Base-by-base conservation (phyloP, 1,140 invertebrate genomes). In the Drosophila erecta region DNA sequence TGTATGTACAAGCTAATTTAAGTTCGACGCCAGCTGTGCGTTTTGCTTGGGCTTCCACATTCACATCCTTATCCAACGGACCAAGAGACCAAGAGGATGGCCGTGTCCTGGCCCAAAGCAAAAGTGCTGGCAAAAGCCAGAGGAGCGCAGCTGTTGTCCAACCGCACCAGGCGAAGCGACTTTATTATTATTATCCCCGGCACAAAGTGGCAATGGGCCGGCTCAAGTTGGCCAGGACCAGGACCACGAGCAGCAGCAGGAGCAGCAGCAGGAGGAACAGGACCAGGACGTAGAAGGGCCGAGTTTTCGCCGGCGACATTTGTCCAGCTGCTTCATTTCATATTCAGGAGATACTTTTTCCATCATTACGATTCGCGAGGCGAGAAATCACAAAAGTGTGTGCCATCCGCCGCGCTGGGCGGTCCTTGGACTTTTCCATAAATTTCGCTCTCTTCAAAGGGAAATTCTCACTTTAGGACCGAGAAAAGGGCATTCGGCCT, bases 311-410 rank as follows among this genome's bases (percentile, higher is more conserved):
- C 38, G n/a, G 49, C 56, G 56, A 76, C 83, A 83, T 87, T 84
- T 89, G 80, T 89, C 73, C 84, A 89, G 84, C 76, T 89, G 84
- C 85, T 77, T 89, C 84, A 90, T 89, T 89, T 89, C 73, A 85
- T 90, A 89, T 89, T 89, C 84, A 89, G 64, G 51, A 89, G 84
- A 71, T 80, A 70, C 75, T 89, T 89, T 73, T 89, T 78, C 55
- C 73, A 69, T 76, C 79, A 74, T 76, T 79, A 87, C 66, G 66
- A 81, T 65, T 69, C 64, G 66, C 66, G 65, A 44, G 47, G 67
- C 76, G 49, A 77, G 61, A 73, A 77, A 84, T 86, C 64, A 80
- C 70, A 80, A 64, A 75, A 69, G 65, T 65, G 67, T 51, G 65
- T 22, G 46, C 64, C 10, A 14, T 14, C 3, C 37, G 57, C 24